These are phyloP conservation scores for Gastrophysa polygoni DNA, from an alignment of 2,888 invertebrate genomes.

Conservation along the genomic window DNA sequence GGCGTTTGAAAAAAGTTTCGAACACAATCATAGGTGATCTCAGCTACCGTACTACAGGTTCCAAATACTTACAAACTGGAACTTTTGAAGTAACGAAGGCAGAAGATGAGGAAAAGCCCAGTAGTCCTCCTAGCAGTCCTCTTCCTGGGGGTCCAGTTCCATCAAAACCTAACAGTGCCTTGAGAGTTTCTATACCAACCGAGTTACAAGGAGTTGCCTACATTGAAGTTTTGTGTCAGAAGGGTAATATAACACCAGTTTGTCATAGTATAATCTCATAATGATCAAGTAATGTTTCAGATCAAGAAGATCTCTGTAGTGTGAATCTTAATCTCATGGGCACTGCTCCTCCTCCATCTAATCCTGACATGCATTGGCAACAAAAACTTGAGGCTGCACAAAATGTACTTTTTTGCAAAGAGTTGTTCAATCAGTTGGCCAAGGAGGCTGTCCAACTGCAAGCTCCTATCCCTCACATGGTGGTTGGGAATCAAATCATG, in stretches of 20 bases:
- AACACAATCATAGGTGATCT: constrained; percentile 95
- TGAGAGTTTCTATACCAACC: constrained; percentile 90
- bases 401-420: constrained; percentile 96
- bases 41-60: constrained; percentile 94
- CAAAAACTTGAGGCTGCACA: constrained; percentile 96
- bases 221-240: constrained; percentile 93
- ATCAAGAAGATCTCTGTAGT: constrained; percentile 88
- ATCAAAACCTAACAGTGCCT: constrained; percentile 71
- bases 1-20: constrained; percentile 95
- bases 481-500: constrained; percentile 96
- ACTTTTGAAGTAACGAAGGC: constrained; percentile 79
- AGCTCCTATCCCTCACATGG: constrained; percentile 94
- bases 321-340: constrained; percentile 81
- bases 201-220: constrained; percentile 96
- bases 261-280: constrained; percentile 13
- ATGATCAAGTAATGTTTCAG: constrained; percentile 58
- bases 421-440: constrained; percentile 91
- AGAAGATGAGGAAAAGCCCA: constrained; percentile 71
- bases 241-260: constrained; percentile 63
- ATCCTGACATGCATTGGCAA: constrained; percentile 89
- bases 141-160: constrained; percentile 57
- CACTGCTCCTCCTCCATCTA: constrained; percentile 73
- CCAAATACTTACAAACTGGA: constrained; percentile 91
- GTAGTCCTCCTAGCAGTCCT: constrained; percentile 59
- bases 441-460: constrained; percentile 94